These are phyloP conservation scores for Megaceryle torquata DNA, from an alignment of 2,113 vertebrate genomes.

Conservation along the genomic window DNA sequence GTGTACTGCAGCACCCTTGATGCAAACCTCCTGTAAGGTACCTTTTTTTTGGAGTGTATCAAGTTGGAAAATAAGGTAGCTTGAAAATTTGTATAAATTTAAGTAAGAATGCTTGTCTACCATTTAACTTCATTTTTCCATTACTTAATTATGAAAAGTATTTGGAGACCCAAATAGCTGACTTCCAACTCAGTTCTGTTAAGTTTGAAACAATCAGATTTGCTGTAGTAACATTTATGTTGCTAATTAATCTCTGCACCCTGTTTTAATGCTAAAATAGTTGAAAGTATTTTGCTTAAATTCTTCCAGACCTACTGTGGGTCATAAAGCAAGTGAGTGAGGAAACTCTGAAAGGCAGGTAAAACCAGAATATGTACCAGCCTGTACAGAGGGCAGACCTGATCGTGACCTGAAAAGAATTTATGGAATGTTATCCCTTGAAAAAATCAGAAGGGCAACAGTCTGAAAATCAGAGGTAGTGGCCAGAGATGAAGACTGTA, in stretches of 20 bases:
- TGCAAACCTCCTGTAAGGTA: background rate
- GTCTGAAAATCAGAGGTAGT: background rate
- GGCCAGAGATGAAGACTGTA: background rate
- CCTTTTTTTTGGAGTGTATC: background rate
- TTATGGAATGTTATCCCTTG: background rate
- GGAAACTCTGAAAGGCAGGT: background rate
- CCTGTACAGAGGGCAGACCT: background rate
- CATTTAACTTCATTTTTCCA: background rate
- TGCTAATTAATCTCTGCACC: background rate
- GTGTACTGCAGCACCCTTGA: background rate
- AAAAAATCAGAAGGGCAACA: background rate
- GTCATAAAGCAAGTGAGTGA: background rate
- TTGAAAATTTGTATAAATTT: background rate
- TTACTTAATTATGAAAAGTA: background rate
- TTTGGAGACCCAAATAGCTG: background rate
- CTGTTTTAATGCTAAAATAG: conserved; percentile 2
- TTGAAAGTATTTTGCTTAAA: conserved; percentile 30
- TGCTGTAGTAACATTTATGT: background rate
- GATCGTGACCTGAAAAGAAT: background rate
- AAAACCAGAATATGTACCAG: background rate
- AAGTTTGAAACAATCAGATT: background rate
- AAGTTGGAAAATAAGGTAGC: background rate
- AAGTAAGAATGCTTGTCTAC: background rate
- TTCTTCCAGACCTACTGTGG: background rate
- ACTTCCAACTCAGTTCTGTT: background rate